These are phyloP conservation scores for Phycodurus eques DNA, from an alignment of 2,113 vertebrate species.

Conservation along the genomic window DNA sequence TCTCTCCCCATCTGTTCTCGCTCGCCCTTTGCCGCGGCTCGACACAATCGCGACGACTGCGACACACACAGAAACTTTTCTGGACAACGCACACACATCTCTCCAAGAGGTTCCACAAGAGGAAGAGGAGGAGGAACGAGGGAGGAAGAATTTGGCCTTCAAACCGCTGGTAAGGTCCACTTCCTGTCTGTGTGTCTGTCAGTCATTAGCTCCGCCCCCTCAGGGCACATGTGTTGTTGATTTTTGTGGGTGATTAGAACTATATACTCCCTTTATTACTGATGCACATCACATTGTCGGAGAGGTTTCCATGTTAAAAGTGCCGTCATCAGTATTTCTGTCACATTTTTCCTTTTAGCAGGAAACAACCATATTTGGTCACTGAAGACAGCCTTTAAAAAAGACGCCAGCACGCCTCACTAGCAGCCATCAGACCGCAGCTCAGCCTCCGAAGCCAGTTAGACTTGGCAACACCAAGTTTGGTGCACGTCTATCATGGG, in stretches of 20 bases:
- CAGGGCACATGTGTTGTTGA: background rate
- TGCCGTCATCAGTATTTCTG: background rate
- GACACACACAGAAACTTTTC: conserved; percentile 2
- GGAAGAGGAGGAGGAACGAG: conserved; percentile 35
- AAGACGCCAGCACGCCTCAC: background rate
- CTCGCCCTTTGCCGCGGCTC: background rate
- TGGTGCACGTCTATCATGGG: background rate
- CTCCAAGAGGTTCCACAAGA: conserved; percentile 44
- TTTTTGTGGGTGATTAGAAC: too few species aligned
- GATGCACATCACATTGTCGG: background rate
- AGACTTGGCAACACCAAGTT: background rate
- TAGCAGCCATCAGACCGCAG: background rate
- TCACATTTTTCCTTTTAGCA: background rate
- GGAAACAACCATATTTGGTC: background rate
- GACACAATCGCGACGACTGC: conserved; percentile 14
- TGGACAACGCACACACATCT: conserved; percentile 14
- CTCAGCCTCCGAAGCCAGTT: background rate
- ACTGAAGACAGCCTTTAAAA: background rate
- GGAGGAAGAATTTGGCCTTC: conserved; percentile 48
- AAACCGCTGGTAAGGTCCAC: conserved; percentile 53
- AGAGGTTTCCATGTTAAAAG: background rate
- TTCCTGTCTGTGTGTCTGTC: conserved; percentile 37
- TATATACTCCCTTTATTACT: background rate
- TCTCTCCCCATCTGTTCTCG: conserved; percentile 5
- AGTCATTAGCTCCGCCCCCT: conserved; percentile 36